Conservation (phyloP, 2,888 invertebrate species). For the Microctonus brassicae region DNA sequence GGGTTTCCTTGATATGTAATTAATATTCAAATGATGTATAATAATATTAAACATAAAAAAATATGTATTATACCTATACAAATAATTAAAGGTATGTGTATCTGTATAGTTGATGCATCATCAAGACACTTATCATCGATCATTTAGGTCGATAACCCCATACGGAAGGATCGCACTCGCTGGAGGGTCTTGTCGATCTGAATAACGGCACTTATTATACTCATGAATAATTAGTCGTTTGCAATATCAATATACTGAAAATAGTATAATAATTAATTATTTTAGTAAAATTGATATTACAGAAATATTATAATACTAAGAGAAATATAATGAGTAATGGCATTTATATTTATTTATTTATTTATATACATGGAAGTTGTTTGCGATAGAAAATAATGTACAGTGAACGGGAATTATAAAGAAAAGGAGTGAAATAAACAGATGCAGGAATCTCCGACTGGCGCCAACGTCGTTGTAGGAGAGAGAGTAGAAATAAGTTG, state of each 20-base stretch:
- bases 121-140: conserved; percentile 26
- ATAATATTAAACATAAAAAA: too few species aligned
- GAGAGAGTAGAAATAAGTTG: conserved; percentile 50
- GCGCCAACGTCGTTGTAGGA: conserved; percentile 58
- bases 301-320: not conserved
- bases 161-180: conserved; percentile 5
- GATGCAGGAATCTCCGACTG: conserved; percentile 66
- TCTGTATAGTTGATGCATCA: not conserved
- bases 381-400: conserved; percentile 5
- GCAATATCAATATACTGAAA: not conserved
- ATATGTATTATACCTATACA: too few species aligned
- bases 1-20: not conserved
- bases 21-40: not conserved
- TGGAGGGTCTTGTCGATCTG: conserved; percentile 4
- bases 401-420: conserved; percentile 26
- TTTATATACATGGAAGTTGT: not conserved
- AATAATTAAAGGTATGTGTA: too few species aligned
- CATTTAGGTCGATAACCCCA: conserved; percentile 33
- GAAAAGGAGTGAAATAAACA: conserved; percentile 55
- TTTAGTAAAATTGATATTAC: not conserved
- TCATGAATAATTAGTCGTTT: not conserved
- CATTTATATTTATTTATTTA: not conserved
- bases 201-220: conserved; percentile 27
- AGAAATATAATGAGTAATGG: not conserved
- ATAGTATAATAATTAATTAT: conserved; percentile 8